These are phyloP conservation scores for Rhipidura dahli DNA, from an alignment of 2,113 vertebrate genomes.

Conservation along the genomic window DNA sequence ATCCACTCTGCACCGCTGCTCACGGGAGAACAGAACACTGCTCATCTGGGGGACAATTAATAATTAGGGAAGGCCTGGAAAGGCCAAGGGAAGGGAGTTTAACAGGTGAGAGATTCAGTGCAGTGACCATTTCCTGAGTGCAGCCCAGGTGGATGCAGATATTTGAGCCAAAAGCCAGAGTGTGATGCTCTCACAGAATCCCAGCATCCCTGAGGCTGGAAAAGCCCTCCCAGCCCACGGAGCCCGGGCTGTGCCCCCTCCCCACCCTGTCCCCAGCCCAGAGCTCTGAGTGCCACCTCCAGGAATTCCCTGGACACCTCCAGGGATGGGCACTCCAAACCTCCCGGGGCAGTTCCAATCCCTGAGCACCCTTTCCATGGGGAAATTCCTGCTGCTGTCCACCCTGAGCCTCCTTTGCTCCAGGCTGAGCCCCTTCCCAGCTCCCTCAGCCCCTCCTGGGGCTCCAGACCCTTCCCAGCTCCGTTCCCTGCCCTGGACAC, in stretches of 20 bases:
- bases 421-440: neutral
- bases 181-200: neutral
- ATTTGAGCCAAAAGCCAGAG: neutral
- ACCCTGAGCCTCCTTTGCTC: too few relatives aligned
- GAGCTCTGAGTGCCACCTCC: neutral
- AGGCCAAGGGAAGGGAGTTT: neutral
- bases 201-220: fast-evolving
- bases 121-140: neutral
- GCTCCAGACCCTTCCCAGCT: neutral
- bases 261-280: neutral
- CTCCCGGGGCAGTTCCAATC: neutral
- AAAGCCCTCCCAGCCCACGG: fast-evolving
- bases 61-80: neutral
- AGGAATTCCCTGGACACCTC: neutral
- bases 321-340: neutral
- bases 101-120: neutral
- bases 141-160: neutral
- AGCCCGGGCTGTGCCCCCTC: neutral
- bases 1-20: neutral
- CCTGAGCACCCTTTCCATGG: too few relatives aligned
- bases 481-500: neutral
- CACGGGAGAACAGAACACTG: neutral
- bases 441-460: too few relatives aligned
- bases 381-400: too few relatives aligned
- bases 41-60: neutral